These are phyloP conservation scores for Tenualosa thibaudeaui DNA, from an alignment of 2,797 vertebrate genomes.

Conservation along the genomic window DNA sequence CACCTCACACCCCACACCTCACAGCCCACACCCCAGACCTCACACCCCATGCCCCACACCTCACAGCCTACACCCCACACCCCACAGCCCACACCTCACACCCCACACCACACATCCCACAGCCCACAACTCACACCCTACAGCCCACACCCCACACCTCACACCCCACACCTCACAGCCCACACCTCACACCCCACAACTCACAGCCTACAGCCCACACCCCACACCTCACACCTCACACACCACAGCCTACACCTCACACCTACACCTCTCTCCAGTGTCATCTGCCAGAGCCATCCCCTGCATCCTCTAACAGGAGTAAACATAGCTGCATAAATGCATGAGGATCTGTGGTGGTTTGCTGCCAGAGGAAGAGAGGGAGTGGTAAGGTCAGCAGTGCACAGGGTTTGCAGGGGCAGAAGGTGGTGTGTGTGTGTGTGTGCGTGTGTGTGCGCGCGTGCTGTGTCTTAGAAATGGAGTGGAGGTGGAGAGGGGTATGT, in stretches of 20 bases:
- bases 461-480: not conserved
- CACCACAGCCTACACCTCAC: no score
- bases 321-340: conserved; percentile 11
- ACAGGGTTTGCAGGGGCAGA: not conserved
- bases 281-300: not conserved
- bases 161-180: no score
- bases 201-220: not conserved
- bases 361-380: not conserved
- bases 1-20: no score
- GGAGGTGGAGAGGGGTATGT: conserved; percentile 9
- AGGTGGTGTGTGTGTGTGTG: not conserved
- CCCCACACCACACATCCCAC: no score
- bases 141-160: no score
- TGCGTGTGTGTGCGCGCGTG: not conserved
- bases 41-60: no score
- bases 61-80: not conserved
- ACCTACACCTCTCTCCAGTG: not conserved
- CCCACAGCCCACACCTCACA: no score
- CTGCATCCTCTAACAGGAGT: not conserved
- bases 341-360: not conserved
- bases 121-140: no score
- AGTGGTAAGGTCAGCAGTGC: not conserved
- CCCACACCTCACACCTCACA: no score
- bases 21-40: no score
- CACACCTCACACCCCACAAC: no score